Conservation (phyloP, 2,888 invertebrate genomes). For the Trachelus iudaicus region DNA sequence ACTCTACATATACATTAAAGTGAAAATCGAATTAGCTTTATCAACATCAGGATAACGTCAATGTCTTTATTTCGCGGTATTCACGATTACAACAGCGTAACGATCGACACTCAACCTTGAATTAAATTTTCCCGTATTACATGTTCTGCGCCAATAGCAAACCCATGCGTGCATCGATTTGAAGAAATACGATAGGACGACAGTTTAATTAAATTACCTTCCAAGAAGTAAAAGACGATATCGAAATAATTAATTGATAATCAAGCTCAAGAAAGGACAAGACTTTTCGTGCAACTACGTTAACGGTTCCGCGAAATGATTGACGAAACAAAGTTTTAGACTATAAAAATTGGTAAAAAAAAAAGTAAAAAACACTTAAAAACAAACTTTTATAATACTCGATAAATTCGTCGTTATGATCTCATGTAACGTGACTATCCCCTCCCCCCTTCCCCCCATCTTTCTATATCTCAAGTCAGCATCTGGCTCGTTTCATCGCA, state of each 20-base stretch:
- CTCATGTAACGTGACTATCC: not conserved
- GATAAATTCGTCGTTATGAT: not conserved
- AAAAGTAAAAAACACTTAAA: not conserved
- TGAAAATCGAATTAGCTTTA: not conserved
- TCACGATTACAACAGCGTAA: not conserved
- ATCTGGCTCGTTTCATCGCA: not conserved
- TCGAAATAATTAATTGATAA: not conserved
- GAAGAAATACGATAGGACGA: not conserved
- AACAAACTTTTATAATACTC: not conserved
- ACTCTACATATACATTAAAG: not conserved
- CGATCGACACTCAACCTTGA: not conserved
- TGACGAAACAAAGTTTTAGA: not conserved
- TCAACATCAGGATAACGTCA: not conserved
- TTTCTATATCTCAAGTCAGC: not conserved
- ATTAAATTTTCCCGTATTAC: too few species aligned
- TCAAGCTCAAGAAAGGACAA: not conserved
- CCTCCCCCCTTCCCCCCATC: too few species aligned
- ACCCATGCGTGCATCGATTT: not conserved
- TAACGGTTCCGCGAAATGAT: not conserved
- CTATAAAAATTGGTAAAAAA: not conserved
- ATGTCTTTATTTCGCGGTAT: not conserved
- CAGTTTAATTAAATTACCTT: not conserved
- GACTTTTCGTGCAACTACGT: not conserved
- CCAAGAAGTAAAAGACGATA: not conserved
- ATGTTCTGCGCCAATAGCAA: too few species aligned